These are phyloP conservation scores for Phaetusa simplex DNA, from an alignment of 2,113 vertebrate genomes.

Conservation along the genomic window DNA sequence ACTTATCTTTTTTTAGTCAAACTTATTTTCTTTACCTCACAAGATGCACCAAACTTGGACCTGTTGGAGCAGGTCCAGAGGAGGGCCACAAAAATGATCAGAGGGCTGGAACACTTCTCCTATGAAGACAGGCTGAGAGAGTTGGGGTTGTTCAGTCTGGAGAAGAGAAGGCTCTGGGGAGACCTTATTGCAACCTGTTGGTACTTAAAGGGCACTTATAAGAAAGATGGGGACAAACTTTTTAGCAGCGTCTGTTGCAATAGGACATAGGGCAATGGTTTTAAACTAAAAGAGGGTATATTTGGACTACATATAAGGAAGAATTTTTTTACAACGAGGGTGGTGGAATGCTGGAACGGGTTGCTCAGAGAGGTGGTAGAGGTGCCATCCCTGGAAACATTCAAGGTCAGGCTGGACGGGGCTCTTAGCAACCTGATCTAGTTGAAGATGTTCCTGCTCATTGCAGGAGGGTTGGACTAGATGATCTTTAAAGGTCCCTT, in stretches of 20 bases:
- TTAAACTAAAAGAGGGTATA: too few relatives aligned
- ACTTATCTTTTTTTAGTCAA: neutral
- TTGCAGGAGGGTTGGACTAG: neutral
- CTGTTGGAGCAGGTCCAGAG: neutral
- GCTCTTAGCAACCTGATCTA: neutral
- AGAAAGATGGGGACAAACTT: neutral
- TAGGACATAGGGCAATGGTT: neutral
- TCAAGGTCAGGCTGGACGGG: neutral
- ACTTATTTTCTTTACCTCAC: neutral
- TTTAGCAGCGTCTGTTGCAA: neutral
- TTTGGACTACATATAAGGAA: too few relatives aligned
- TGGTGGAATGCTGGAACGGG: neutral
- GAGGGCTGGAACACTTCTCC: neutral
- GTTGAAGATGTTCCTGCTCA: neutral
- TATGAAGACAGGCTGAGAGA: neutral
- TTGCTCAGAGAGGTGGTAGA: neutral
- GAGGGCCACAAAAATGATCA: neutral
- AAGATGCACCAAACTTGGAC: neutral
- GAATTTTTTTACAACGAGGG: neutral
- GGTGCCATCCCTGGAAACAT: neutral
- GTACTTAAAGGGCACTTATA: neutral
- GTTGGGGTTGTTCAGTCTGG: neutral
- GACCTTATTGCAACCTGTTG: neutral
- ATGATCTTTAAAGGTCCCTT: neutral
- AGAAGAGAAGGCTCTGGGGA: neutral